phyloP scores from a whole-genome alignment of 2,888 invertebrate genomes.

The Caenorhabditis sinica region DNA sequence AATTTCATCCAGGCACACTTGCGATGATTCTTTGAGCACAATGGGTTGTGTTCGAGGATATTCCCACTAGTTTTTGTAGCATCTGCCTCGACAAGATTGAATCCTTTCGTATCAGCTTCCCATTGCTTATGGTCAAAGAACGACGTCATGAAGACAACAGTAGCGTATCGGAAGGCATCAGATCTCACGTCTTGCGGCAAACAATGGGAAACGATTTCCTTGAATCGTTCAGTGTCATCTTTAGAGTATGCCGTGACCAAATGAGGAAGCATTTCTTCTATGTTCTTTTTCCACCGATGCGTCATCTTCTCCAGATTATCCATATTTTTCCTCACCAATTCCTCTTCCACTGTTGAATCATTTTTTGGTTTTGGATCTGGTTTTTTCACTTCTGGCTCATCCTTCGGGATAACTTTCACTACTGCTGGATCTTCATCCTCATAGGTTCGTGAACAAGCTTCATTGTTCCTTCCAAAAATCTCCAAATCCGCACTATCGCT shows the following conservation, averaged over 20 bases:
- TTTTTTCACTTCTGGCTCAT: background rate
- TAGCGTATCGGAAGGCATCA: too few species aligned
- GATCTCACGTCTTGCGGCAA: too few species aligned
- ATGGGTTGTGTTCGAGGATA: too few species aligned
- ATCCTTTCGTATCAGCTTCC: too few species aligned
- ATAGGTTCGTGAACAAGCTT: background rate
- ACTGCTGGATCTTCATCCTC: background rate
- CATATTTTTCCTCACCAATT: too few species aligned
- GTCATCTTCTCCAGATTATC: background rate
- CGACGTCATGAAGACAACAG: too few species aligned
- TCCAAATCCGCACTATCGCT: background rate
- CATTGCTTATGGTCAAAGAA: too few species aligned
- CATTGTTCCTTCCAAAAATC: background rate
- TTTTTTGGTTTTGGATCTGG: background rate
- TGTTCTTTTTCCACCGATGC: background rate
- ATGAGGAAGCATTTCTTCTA: background rate
- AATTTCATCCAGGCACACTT: slow-evolving; percentile 45
- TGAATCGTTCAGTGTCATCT: background rate
- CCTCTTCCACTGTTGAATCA: too few species aligned
- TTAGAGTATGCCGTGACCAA: background rate
- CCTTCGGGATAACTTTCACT: background rate
- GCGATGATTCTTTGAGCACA: slow-evolving; percentile 14
- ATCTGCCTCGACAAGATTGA: too few species aligned
- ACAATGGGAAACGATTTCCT: background rate
- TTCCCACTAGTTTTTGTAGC: too few species aligned